Evolutionary conservation across 2,888 invertebrate species (phyloP), one percentile per base, ranked within the genome.

Genomic region (Pecten maximus): DNA sequence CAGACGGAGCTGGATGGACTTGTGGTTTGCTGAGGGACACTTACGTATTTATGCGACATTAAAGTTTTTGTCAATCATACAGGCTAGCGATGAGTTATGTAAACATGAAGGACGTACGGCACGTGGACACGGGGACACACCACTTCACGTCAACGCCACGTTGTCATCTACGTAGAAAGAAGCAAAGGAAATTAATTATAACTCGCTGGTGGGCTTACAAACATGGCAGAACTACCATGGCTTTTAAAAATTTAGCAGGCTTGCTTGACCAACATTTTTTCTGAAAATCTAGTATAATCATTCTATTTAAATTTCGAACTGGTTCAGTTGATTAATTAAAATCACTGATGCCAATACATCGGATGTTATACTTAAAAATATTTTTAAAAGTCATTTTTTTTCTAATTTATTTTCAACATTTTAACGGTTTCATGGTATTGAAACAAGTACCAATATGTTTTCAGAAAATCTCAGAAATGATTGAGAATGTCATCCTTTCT

Each of bases 151-250:
- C 74, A 91, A 92, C 93, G 92, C 92, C 94, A 93, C 91, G 91
- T 91, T 93, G 93, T 93, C 90, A 94, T 94, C 94, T 94, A 94
- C 94, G 93, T 92, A 94, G 92, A 93, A 92, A 93, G 92, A 93
- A 92, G 93, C 90, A 91, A 92, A 92, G 90, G 91, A 89, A 74
- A 88, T 54, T 90, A 74, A 74, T 74, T 74, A 74, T 74, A 74
- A 74, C 74, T 28, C 74, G 74, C 74, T 74, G 28, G 74, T 23
- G 28, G 74, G 74, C 74, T 74, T 35, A 74, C 74, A 74, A 23
- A 74, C 35, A 74, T 74, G 74, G 74, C 74, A 74, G 8, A 74
- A 23, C 35, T 74, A 74, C 74, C 74, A 74, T 74, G 35, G 74
- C 23, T 74, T 74, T 6, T 74, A 35, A 74, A 60, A 60, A 0